These are phyloP conservation scores for Theonella swinhoei DNA, from an alignment of 37 sponge, comb jelly and placozoan species.

Conservation along the genomic window DNA sequence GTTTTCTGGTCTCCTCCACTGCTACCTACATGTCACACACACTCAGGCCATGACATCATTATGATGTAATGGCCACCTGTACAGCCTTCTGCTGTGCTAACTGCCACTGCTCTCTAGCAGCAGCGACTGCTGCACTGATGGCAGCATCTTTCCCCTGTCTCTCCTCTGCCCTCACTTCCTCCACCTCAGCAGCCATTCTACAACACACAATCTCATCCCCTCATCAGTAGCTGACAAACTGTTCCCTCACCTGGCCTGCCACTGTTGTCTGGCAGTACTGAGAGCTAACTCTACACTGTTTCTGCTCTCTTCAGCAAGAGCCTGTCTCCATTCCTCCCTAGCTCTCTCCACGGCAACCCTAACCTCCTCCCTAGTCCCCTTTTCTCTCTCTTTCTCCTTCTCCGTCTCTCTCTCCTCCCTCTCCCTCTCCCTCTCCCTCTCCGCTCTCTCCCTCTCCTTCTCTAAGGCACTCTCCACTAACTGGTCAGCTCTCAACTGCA, in stretches of 20 bases:
- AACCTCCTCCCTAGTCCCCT: not conserved
- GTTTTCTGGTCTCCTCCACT: not conserved
- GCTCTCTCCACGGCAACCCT: not conserved
- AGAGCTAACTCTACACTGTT: conserved; percentile 2
- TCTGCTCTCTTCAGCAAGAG: conserved; percentile 7
- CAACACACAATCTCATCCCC: not conserved
- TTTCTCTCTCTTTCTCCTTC: not conserved
- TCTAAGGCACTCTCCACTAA: not conserved
- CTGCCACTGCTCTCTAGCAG: not conserved
- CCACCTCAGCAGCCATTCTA: not conserved
- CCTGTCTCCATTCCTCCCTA: conserved; percentile 6
- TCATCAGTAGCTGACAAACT: not conserved
- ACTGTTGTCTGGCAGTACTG: not conserved
- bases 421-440: not conserved
- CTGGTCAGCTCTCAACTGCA: not conserved
- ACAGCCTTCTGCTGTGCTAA: not conserved
- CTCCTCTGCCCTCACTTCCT: conserved; percentile 1
- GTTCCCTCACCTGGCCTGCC: not conserved
- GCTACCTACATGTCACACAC: not conserved
- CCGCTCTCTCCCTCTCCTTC: no score
- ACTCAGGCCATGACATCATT: not conserved
- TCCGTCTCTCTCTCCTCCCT: conserved; percentile 19
- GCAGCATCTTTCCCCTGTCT: not conserved
- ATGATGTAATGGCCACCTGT: not conserved
- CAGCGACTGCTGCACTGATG: not conserved